Conservation (phyloP, 2,797 vertebrate genomes). For the Falco peregrinus region DNA sequence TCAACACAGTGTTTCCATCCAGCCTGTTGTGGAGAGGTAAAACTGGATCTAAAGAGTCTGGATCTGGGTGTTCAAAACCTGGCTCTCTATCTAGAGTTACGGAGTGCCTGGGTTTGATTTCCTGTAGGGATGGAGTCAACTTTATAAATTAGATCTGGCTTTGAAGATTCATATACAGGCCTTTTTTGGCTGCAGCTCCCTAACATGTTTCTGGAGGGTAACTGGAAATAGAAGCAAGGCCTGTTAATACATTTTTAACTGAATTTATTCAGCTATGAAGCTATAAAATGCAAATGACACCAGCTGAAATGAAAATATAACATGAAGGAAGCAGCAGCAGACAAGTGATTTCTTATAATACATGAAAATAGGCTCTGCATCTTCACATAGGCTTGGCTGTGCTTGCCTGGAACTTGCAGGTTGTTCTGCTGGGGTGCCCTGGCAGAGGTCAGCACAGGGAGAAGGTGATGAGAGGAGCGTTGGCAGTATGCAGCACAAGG, state of each 20-base stretch:
- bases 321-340: not conserved
- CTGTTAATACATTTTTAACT: constrained; percentile 28
- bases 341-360: not conserved
- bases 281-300: constrained; percentile 15
- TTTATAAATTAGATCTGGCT: not conserved
- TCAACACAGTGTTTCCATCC: not conserved
- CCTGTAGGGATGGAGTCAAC: not conserved
- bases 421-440: not conserved
- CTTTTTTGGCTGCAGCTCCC: constrained; percentile 10
- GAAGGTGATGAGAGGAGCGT: not conserved
- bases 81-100: not conserved
- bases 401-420: not conserved
- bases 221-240: not conserved
- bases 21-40: not conserved
- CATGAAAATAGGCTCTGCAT: not conserved
- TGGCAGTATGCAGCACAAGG: not conserved
- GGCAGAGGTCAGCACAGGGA: not conserved
- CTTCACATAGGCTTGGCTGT: not conserved
- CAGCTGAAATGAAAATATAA: constrained; percentile 12
- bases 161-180: not conserved
- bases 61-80: not conserved
- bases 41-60: not conserved
- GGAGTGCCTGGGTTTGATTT: not conserved
- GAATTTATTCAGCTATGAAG: constrained; percentile 21
- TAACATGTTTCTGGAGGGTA: not conserved